Conservation (phyloP, 1,140 invertebrate species). For the Eupeodes corollae region DNA sequence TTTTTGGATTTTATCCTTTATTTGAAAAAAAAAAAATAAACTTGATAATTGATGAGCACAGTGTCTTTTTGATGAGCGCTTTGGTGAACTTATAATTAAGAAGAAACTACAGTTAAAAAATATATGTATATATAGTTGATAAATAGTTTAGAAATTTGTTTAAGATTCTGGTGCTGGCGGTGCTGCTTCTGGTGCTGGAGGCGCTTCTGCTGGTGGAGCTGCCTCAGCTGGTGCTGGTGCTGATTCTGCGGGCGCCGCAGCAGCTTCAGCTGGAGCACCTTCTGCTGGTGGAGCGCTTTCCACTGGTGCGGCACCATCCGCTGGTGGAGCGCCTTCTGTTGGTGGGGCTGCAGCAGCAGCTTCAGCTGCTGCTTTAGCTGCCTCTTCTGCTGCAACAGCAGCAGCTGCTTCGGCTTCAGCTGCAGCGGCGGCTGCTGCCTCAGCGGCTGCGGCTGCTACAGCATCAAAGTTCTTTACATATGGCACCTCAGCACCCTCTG, state of each 20-base stretch:
- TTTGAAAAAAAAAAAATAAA: slow-evolving; percentile 3
- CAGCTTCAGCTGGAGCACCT: slow-evolving; percentile 33
- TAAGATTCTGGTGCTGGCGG: background rate
- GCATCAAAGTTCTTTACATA: slow-evolving; percentile 34
- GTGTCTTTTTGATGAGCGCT: background rate
- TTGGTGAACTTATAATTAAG: background rate
- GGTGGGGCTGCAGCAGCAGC: slow-evolving; percentile 35
- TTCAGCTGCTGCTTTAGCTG: slow-evolving; percentile 20
- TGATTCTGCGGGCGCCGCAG: slow-evolving; percentile 23
- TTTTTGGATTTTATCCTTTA: slow-evolving; percentile 1
- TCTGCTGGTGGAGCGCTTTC: slow-evolving; percentile 17
- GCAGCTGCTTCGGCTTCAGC: slow-evolving; percentile 25
- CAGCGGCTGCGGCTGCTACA: slow-evolving; percentile 25
- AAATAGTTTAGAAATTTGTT: background rate
- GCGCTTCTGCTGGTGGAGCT: slow-evolving; percentile 7
- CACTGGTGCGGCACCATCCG: slow-evolving; percentile 26
- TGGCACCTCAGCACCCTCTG: slow-evolving; percentile 37
- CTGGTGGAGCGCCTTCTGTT: slow-evolving; percentile 20
- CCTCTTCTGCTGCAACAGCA: slow-evolving; percentile 4
- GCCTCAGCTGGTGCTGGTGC: slow-evolving; percentile 17
- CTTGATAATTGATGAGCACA: background rate
- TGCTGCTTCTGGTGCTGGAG: slow-evolving; percentile 8
- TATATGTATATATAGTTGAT: background rate
- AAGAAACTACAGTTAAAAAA: background rate
- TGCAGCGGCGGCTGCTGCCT: slow-evolving; percentile 17